These are phyloP conservation scores for Doryteuthis pealeii DNA, from an alignment of 1,140 invertebrate genomes.

Conservation along the genomic window DNA sequence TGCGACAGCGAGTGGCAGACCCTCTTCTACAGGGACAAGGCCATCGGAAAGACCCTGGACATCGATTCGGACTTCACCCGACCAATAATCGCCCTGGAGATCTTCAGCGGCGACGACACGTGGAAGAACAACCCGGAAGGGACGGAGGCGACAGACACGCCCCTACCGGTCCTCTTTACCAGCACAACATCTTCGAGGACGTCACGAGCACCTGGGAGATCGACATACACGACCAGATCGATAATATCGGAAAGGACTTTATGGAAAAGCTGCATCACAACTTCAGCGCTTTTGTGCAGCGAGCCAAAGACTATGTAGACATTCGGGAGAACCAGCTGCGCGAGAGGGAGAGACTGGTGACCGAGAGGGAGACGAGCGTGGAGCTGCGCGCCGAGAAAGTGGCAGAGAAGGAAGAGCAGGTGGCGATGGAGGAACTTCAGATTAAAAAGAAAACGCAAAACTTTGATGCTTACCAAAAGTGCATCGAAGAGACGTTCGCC, in stretches of 20 bases:
- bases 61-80: constrained; percentile 54
- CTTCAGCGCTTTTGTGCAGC: constrained; percentile 49
- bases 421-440: constrained; percentile 23
- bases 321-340: constrained; percentile 43
- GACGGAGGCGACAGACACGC: constrained; percentile 24
- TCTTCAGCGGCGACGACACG: constrained; percentile 30
- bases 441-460: constrained; percentile 16
- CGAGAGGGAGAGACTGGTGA: constrained; percentile 43
- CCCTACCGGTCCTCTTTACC: constrained; percentile 40
- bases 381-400: constrained; percentile 31
- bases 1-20: constrained; percentile 47
- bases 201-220: constrained; percentile 51
- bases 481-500: constrained; percentile 36
- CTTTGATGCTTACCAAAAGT: constrained; percentile 34
- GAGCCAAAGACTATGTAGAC: constrained; percentile 49
- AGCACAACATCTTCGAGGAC: constrained; percentile 53
- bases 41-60: constrained; percentile 45
- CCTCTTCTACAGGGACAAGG: constrained; percentile 43
- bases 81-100: constrained; percentile 46
- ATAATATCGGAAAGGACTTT: constrained; percentile 47
- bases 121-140: constrained; percentile 42
- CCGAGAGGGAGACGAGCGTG: constrained; percentile 30
- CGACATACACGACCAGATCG: constrained; percentile 56
- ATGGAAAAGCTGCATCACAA: constrained; percentile 49
- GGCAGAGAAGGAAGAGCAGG: constrained; percentile 38